These are phyloP conservation scores for Sarcophaga caerulescens DNA, from an alignment of 2,888 invertebrate genomes.

Conservation along the genomic window DNA sequence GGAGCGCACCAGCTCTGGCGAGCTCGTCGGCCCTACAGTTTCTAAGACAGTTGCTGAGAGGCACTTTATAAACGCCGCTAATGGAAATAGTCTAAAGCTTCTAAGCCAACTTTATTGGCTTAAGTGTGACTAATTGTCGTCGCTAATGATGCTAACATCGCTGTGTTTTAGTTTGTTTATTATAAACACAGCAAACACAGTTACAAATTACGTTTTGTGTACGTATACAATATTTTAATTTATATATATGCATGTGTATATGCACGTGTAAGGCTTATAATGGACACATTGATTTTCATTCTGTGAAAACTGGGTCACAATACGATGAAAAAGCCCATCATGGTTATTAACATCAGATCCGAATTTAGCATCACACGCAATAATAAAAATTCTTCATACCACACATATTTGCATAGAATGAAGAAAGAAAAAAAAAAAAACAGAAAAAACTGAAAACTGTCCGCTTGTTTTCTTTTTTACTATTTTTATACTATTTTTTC, in stretches of 20 bases:
- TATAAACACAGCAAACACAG: background rate
- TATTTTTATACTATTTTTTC: background rate
- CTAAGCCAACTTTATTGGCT: too few relatives aligned
- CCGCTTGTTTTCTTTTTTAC: slow-evolving; percentile 16
- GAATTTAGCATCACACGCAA: slow-evolving; percentile 64
- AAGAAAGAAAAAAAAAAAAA: slow-evolving; percentile 5
- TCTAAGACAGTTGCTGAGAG: too few relatives aligned
- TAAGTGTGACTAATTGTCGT: background rate
- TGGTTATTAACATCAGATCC: slow-evolving; percentile 57
- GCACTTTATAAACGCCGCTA: too few relatives aligned
- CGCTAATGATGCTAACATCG: background rate
- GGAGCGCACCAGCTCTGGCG: too few relatives aligned
- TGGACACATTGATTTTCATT: slow-evolving; percentile 70
- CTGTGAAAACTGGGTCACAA: slow-evolving; percentile 69
- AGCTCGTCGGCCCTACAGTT: too few relatives aligned
- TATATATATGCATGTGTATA: background rate
- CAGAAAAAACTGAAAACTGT: slow-evolving; percentile 3
- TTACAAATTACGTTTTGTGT: background rate
- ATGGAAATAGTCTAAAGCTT: too few relatives aligned
- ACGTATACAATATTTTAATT: too few relatives aligned
- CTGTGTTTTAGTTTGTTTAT: background rate
- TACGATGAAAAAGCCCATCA: slow-evolving; percentile 69
- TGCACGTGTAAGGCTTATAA: slow-evolving; percentile 21
- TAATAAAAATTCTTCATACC: slow-evolving; percentile 38
- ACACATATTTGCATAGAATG: slow-evolving; percentile 26